A percentile compares a stretch with the other conserved stretches of the same genome.
phyloP scores from a whole-genome alignment of 2,888 invertebrate genomes.

The Torymus auratus region DNA sequence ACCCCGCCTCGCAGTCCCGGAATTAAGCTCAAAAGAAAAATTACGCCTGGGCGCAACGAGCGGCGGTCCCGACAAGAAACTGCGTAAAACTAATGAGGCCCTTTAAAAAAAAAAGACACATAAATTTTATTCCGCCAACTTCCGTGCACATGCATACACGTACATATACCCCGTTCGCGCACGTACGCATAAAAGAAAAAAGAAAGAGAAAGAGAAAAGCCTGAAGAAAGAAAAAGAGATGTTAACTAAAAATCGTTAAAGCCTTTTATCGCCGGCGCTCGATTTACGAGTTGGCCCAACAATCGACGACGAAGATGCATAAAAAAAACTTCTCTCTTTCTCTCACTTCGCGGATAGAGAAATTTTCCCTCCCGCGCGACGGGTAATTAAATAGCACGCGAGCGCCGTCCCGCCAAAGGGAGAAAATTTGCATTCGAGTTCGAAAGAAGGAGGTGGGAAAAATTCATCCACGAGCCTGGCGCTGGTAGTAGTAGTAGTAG shows the following conservation, averaged over 20 bases:
- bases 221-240: background rate
- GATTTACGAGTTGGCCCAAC: constrained; percentile 51
- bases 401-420: constrained; percentile 12
- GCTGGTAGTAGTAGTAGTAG: too few relatives aligned
- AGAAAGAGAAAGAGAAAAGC: background rate
- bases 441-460: constrained; percentile 38
- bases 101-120: background rate
- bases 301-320: constrained; percentile 31
- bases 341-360: background rate
- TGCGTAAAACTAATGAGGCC: constrained; percentile 14
- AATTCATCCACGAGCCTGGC: constrained; percentile 5
- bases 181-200: too few relatives aligned
- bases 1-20: background rate
- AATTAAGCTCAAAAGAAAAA: too few relatives aligned
- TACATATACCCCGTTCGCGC: too few relatives aligned
- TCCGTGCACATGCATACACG: too few relatives aligned
- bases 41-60: background rate
- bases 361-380: background rate
- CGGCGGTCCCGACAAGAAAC: background rate
- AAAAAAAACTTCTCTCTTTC: background rate
- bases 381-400: constrained; percentile 56
- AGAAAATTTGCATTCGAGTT: constrained; percentile 58
- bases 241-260: constrained; percentile 50
- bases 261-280: constrained; percentile 26
- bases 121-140: constrained; percentile 16